Conservation (phyloP, 2,797 vertebrate genomes). For the Tokudaia muenninki region DNA sequence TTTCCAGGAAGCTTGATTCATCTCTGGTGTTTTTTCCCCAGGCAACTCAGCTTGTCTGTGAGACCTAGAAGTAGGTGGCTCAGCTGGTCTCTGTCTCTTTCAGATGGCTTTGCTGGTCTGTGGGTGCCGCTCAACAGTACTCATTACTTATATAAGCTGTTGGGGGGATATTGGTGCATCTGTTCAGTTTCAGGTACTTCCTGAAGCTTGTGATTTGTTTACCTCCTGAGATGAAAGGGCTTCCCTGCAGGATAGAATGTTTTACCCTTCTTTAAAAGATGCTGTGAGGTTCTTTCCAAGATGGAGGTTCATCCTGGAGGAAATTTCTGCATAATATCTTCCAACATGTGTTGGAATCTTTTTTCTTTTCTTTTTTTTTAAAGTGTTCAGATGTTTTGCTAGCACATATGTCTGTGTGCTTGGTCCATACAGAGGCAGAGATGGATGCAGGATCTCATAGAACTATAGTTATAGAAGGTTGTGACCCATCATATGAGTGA, state of each 20-base stretch:
- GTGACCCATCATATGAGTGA: not conserved
- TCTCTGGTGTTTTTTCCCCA: not conserved
- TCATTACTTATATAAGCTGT: not conserved
- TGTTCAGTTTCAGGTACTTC: not conserved
- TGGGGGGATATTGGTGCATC: too few species aligned
- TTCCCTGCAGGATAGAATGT: not conserved
- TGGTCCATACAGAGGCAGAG: not conserved
- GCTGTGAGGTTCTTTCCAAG: not conserved
- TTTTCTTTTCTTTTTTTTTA: not conserved
- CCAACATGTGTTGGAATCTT: not conserved
- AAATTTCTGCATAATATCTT: not conserved
- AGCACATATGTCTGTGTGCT: not conserved
- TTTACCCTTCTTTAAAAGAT: not conserved
- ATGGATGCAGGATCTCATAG: not conserved
- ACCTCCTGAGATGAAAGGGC: not conserved
- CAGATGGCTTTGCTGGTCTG: not conserved
- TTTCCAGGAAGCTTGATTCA: not conserved
- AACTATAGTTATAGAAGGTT: too few species aligned
- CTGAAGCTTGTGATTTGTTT: not conserved
- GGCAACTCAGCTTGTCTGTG: not conserved
- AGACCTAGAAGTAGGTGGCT: not conserved
- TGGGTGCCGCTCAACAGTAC: too few species aligned
- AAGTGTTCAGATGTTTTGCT: not conserved
- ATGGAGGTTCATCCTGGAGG: not conserved
- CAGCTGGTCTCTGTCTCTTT: not conserved